Evolutionary conservation across 2,113 vertebrate species (phyloP), one percentile per base, ranked within the genome.

Genomic region (Nansenia antarctica): DNA sequence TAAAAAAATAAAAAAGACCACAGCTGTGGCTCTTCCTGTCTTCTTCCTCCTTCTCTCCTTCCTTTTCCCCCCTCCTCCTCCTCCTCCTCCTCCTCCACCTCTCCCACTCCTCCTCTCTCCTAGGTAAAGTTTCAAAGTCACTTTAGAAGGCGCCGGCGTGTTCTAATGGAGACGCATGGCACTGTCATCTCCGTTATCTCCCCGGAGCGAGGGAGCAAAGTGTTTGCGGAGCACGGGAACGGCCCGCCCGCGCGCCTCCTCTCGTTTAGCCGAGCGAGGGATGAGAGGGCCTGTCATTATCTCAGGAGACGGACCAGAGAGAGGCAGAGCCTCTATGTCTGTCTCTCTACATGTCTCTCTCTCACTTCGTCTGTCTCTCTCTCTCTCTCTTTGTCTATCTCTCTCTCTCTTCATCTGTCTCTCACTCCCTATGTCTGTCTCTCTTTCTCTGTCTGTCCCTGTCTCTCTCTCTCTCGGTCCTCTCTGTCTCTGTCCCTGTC

Each of bases 141-240:
- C 49, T 65, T 32, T 52, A 53, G 26, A 52, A 15, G 47, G 47
- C 12, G 31, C 11, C 9, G 47, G 62, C 39, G 4, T 27, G 22
- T 57, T 49, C 12, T 65, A 65, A 65, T 65, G 39, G 62, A 65
- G 62, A 65, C 52, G n/a, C 30, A 65, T 65, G 8, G 45, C 42
- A 20, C 42, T 65, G 62, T 52, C 62, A 65, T 47, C 27, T 52
- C 62, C 20, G 62, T 42, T 30, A 20, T 52, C 45, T 65, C 60
- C 26, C 62, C 29, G 29, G 49, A 31, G 9, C 62, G 11, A 54
- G 61, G 37, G 54, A 57, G 54, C 54, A 57, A 27, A 55, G 54
- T 57, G 54, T 57, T 57, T 57, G 54, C 12, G 54, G 54, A 57
- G 54, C 22, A 8, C 11, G 6, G 2, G 12, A 29, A 57, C 11